phyloP scores from a whole-genome alignment of 1,140 invertebrate genomes.

The Theocolax elegans region DNA sequence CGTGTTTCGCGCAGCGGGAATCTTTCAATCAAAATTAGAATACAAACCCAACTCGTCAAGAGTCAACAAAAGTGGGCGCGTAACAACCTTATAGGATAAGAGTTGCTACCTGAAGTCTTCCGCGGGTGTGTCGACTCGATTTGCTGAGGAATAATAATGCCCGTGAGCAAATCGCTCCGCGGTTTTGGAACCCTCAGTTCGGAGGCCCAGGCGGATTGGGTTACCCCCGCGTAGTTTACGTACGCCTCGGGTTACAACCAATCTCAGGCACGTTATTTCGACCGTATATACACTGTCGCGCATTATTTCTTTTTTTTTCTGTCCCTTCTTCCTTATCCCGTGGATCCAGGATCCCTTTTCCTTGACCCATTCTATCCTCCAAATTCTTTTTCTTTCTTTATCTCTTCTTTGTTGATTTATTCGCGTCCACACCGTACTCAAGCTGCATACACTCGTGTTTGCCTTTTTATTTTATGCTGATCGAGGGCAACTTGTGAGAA shows the following conservation, averaged over 20 bases:
- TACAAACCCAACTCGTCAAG: background rate
- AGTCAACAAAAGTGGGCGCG: background rate
- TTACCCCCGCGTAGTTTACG: constrained; percentile 50
- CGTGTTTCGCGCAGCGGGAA: background rate
- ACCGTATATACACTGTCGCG: constrained; percentile 18
- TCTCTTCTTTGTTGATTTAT: constrained; percentile 55
- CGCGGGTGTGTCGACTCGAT: constrained; percentile 23
- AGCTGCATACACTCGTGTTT: too few relatives aligned
- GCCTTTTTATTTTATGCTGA: too few relatives aligned
- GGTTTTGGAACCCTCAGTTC: constrained; percentile 38
- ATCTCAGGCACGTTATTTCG: constrained; percentile 62
- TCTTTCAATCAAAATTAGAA: constrained; percentile 22
- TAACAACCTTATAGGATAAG: too few relatives aligned
- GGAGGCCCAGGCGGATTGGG: constrained; percentile 55
- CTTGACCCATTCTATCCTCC: background rate
- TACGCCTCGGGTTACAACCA: constrained; percentile 65
- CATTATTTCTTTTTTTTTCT: constrained; percentile 26
- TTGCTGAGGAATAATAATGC: constrained; percentile 10
- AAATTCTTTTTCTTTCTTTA: constrained; percentile 32
- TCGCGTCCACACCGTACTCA: constrained; percentile 48
- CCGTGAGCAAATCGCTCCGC: constrained; percentile 18
- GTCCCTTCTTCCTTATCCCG: background rate
- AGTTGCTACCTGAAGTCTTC: background rate
- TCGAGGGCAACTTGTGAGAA: too few relatives aligned
- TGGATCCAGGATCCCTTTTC: too few relatives aligned